phyloP scores from a whole-genome alignment of 2,888 invertebrate species.

The Lasioglossum marginatum region DNA sequence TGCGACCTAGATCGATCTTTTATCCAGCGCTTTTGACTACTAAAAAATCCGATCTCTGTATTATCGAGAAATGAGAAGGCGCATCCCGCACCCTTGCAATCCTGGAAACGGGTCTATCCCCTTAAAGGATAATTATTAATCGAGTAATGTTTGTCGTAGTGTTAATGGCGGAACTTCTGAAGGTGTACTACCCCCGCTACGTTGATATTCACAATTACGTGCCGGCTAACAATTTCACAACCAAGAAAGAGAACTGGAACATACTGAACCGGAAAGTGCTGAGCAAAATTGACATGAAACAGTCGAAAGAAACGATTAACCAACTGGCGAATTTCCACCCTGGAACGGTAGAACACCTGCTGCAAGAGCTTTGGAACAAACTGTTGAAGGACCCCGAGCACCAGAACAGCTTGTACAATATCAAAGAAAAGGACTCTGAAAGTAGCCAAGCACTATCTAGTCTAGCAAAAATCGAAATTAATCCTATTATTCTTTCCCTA shows the following conservation, averaged over 20 bases:
- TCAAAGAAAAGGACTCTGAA: conserved; percentile 21
- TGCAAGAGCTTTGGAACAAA: conserved; percentile 53
- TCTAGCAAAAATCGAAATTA: not conserved
- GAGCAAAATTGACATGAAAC: conserved; percentile 86
- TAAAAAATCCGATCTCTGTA: too few species aligned
- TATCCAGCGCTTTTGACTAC: too few species aligned
- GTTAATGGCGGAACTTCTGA: conserved; percentile 89
- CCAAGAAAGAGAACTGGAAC: conserved; percentile 91
- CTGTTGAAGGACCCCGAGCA: conserved; percentile 29
- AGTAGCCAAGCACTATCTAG: not conserved
- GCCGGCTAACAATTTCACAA: conserved; percentile 87
- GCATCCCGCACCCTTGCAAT: too few species aligned
- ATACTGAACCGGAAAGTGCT: conserved; percentile 90
- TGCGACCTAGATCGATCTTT: too few species aligned
- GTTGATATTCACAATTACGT: conserved; percentile 92
- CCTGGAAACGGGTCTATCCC: too few species aligned
- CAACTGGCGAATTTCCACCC: conserved; percentile 86
- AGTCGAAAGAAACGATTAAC: conserved; percentile 86
- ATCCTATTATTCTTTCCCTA: not conserved
- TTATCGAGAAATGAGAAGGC: too few species aligned
- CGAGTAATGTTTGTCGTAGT: conserved; percentile 83
- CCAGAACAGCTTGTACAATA: not conserved
- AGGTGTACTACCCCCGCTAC: conserved; percentile 88
- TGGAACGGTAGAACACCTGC: conserved; percentile 87
- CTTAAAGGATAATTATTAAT: not conserved